Base-by-base conservation (phyloP, 2,888 invertebrate species). In the Beris chalybata region DNA sequence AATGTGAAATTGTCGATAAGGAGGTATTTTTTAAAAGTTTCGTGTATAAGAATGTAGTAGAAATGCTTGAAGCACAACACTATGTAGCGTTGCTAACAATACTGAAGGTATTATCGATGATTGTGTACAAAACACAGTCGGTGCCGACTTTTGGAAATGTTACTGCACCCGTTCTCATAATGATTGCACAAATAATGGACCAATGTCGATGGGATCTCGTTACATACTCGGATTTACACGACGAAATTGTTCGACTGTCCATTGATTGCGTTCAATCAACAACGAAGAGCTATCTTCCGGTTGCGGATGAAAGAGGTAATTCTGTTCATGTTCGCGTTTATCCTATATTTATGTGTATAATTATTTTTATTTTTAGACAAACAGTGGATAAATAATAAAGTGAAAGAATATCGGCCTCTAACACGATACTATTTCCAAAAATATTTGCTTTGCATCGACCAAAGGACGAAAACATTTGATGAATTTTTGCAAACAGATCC, bases 341-440 rank as follows among this genome's bases (percentile, higher is more conserved):
- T 3, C 12, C 12, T 12, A 4, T 22, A 22, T 22, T 22, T 22
- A 22, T 22, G 22, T 22, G 22, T 22, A 22, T 22, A 38, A 29
- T 32, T 4, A 45, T 5, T 6, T 55, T 50, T 32, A 15, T 38
- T 50, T 50, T 61, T 70, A 76, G 77, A 77, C 70, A 76, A 75
- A 57, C 72, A 73, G 69, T 78, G 77, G 77, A 75, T 77, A n/a
- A 58, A 45, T 7, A 70, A 72, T 5, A 75, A 75, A 70, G 73
- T 73, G 0, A 72, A 73, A 31, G 68, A 71, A 0, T 75, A 72
- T 57, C 73, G 73, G 11, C 74, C 74, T 9, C 65, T 75, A 2
- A 77, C 76, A 2, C 74, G 73, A 66, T 78, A 75, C 70, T 78
- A 78, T 64, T 78, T 77, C 52, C 77, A 78, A 72, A 76, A 74